These are phyloP conservation scores for Paragorgia papillata DNA, from an alignment of 92 coral and sea anemone species.

Conservation along the genomic window DNA sequence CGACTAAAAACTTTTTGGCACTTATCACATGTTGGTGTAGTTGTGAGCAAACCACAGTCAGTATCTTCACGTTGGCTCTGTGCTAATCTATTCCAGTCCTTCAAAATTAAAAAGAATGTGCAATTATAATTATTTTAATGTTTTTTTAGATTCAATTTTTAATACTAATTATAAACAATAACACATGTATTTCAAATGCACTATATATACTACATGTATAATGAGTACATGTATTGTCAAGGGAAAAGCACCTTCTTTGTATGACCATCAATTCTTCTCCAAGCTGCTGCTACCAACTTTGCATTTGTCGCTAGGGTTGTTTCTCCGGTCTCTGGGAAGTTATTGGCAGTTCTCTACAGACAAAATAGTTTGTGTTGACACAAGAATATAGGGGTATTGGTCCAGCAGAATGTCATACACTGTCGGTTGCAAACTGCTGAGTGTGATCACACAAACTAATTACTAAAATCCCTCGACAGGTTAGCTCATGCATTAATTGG, in stretches of 20 bases:
- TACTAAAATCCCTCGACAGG: too few species aligned
- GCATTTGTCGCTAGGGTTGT: conserved; percentile 18
- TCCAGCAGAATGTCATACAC: too few species aligned
- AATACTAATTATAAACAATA: background rate
- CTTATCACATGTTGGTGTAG: conserved; percentile 28
- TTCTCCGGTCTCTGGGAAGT: conserved; percentile 17
- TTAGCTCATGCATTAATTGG: too few species aligned
- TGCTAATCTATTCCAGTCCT: conserved; percentile 32
- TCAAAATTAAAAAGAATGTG: too few species aligned
- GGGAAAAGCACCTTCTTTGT: conserved; percentile 14
- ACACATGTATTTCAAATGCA: too few species aligned
- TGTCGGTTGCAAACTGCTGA: too few species aligned
- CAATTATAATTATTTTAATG: background rate
- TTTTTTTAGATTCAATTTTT: background rate
- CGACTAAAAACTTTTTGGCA: conserved; percentile 30
- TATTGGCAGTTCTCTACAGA: conserved; percentile 17
- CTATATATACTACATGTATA: too few species aligned
- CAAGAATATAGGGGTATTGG: background rate
- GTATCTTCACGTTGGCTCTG: conserved; percentile 27
- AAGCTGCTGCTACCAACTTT: conserved; percentile 21
- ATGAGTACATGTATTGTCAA: too few species aligned
- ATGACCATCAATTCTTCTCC: conserved; percentile 14
- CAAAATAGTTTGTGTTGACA: background rate
- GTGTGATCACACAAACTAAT: background rate
- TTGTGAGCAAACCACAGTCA: conserved; percentile 31